Percentiles rank a stretch among this genome's conserved stretches.
Conservation (phyloP, 2,888 invertebrate species). For the Orthonevra nobilis region DNA sequence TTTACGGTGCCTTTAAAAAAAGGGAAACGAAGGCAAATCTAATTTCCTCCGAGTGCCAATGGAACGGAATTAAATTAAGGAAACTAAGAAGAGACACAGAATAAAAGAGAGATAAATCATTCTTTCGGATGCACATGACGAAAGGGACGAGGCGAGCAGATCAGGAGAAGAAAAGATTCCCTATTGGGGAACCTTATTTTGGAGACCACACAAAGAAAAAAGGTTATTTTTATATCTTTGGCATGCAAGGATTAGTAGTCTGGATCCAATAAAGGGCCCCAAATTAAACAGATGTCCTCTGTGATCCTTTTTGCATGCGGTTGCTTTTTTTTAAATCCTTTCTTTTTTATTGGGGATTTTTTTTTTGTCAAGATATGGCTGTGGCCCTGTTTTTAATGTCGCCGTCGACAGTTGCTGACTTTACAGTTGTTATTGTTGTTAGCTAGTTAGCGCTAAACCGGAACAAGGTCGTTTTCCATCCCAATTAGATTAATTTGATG, state of each 20-base stretch:
- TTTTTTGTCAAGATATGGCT: too few species aligned
- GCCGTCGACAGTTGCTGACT: too few species aligned
- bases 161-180: not conserved
- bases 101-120: conserved; percentile 4
- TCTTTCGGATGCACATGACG: conserved; percentile 2
- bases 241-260: conserved; percentile 12
- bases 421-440: too few species aligned
- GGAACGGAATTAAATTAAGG: conserved; percentile 24
- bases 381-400: too few species aligned
- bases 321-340: too few species aligned
- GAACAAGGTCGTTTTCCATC: too few species aligned
- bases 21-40: conserved; percentile 26
- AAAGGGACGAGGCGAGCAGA: too few species aligned
- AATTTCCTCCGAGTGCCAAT: conserved; percentile 41
- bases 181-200: conserved; percentile 6
- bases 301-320: conserved; percentile 9
- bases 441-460: too few species aligned
- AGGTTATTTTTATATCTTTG: conserved; percentile 21
- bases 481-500: too few species aligned
- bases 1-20: not conserved
- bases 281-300: conserved; percentile 27
- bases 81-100: not conserved
- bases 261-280: conserved; percentile 31
- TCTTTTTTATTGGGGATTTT: not conserved
- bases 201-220: not conserved